Conservation (phyloP, 2,113 vertebrate genomes). For the Callipepla californica region DNA sequence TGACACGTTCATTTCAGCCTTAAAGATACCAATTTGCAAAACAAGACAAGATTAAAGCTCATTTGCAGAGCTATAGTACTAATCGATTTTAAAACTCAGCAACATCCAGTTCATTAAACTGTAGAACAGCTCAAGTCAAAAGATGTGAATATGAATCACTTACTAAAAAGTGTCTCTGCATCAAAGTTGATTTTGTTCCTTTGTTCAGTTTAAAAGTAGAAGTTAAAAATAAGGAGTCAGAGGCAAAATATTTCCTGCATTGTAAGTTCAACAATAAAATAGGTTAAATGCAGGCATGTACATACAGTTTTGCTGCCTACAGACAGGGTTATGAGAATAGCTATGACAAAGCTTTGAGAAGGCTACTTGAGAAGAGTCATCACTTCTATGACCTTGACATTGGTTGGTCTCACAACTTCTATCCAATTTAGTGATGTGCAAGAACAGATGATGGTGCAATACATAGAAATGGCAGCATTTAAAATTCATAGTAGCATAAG, state of each 20-base stretch:
- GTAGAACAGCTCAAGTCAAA: background rate
- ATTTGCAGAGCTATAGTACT: background rate
- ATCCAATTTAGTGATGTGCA: constrained; percentile 71
- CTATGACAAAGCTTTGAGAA: constrained; percentile 46
- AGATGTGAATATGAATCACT: background rate
- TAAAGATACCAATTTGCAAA: background rate
- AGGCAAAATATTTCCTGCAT: background rate
- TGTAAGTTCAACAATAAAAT: background rate
- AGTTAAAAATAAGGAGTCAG: background rate
- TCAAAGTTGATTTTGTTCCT: background rate
- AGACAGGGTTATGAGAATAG: constrained; percentile 29
- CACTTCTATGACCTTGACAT: constrained; percentile 74
- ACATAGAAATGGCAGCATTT: constrained; percentile 80
- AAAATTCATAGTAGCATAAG: constrained; percentile 82
- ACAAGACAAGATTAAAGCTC: background rate
- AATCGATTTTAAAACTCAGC: background rate
- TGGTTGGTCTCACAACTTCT: constrained; percentile 74
- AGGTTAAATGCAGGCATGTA: constrained; percentile 2
- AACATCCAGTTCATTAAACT: background rate
- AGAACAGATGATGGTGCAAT: constrained; percentile 79
- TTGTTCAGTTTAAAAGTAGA: background rate
- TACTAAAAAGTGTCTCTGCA: background rate
- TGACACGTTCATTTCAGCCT: background rate
- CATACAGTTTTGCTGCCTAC: constrained; percentile 8
- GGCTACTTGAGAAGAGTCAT: constrained; percentile 70